Conservation (phyloP, 2,113 vertebrate genomes). For the Solea solea region DNA sequence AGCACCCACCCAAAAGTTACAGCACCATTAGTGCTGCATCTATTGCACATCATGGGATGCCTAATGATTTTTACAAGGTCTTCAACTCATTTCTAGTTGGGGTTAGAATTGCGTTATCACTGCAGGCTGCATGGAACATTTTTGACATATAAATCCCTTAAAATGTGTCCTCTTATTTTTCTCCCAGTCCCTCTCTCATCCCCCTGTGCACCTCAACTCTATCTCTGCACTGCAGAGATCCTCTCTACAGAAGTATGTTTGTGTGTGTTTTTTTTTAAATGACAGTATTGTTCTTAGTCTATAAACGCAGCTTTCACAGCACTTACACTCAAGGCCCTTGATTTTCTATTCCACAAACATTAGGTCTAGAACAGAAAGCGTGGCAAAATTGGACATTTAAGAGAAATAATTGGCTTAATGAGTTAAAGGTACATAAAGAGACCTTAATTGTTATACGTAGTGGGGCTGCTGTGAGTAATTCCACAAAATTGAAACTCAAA, state of each 20-base stretch:
- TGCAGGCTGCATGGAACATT: constrained; percentile 38
- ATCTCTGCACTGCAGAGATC: constrained; percentile 9
- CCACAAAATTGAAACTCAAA: constrained; percentile 24
- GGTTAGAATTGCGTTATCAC: no score
- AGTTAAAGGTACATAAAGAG: constrained; percentile 28
- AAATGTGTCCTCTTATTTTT: constrained; percentile 43
- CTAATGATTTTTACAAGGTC: constrained; percentile 59
- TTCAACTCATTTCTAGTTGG: constrained; percentile 46
- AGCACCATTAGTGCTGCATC: constrained; percentile 39
- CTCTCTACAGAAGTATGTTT: constrained; percentile 5
- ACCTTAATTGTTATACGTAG: constrained; percentile 3
- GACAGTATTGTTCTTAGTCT: constrained; percentile 42
- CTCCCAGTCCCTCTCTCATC: constrained; percentile 6
- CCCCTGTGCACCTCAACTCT: constrained; percentile 26
- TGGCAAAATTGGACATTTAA: constrained; percentile 19
- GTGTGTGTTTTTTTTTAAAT: constrained; percentile 40
- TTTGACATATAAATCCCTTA: constrained; percentile 53
- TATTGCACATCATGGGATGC: constrained; percentile 37
- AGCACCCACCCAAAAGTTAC: constrained; percentile 40
- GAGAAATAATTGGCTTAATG: constrained; percentile 44
- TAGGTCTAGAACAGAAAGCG: constrained; percentile 10
- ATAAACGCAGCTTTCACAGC: constrained; percentile 29
- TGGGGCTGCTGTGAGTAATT: constrained; percentile 11
- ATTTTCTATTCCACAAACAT: constrained; percentile 20
- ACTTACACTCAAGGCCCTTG: constrained; percentile 10